Evolutionary conservation across 92 coral and sea anemone genomes (phyloP).

Genomic region (Actinostola sp.): DNA sequence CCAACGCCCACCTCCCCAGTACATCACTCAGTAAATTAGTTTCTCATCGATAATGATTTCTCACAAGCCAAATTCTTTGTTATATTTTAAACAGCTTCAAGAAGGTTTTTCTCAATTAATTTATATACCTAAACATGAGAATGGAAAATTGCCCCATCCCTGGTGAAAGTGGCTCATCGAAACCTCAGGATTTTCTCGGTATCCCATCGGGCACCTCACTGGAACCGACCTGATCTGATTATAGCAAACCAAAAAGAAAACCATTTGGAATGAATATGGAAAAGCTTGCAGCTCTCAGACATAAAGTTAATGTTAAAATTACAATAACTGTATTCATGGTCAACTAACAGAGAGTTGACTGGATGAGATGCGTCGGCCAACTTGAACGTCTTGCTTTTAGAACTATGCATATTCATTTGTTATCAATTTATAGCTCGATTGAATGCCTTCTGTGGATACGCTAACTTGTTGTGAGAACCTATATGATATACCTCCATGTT

Average conservation of each 20-base stretch:
- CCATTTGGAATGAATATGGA: no score
- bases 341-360: no score
- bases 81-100: neutral
- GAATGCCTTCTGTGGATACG: no score
- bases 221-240: neutral
- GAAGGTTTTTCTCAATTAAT: neutral
- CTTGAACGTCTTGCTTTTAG: no score
- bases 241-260: neutral
- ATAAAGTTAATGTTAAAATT: no score
- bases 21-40: neutral
- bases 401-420: no score
- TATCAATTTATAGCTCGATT: no score
- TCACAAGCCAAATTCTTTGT: neutral
- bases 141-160: neutral
- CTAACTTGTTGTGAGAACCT: no score
- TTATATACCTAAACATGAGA: neutral
- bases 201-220: slow-evolving; percentile 1
- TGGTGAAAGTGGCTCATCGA: neutral
- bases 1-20: slow-evolving; percentile 11
- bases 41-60: slow-evolving; percentile 17
- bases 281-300: no score
- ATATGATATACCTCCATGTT: no score
- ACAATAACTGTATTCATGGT: no score
- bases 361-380: no score
- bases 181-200: neutral